Evolutionary conservation across 2,888 invertebrate genomes (phyloP), one percentile per base, ranked within the genome.

Genomic region (Anorthoa munda): DNA sequence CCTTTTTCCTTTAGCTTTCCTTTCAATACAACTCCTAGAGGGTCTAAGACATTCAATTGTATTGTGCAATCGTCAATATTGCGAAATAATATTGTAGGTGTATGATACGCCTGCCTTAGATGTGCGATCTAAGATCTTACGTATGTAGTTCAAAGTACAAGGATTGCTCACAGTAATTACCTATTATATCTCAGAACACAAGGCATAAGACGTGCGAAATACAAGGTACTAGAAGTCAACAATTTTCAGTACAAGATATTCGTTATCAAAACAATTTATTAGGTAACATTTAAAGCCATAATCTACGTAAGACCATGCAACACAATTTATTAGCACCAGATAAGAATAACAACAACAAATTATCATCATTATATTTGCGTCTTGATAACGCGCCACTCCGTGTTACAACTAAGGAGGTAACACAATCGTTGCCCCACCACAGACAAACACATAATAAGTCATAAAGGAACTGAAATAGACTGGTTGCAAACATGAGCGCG

Each of bases 401-500:
- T 26, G 23, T 3, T 45, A 18, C 18, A 18, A 55, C n/a, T 12
- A 26, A 50, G 7, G 31, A 58, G 50, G 23, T 7, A 18, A 26
- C 9, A 55, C 55, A 59, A 46, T 61, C 64, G 23, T 48, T 61
- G 31, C 80, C 63, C 61, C 56, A 83, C 79, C 50, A 83, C 56
- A 79, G 31, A 53, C 39, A 46, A 53, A 39, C 15, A 0, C 9
- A 15, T 17, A 21, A 39, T 21, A 45, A 21, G 21, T 21, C 15
- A 21, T 51, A 39, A 39, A 39, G 9, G 9, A 39, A 3, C 39
- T 9, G 74, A 68, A 31, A 21, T 1, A 46, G n/a, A 23, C n/a
- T 15, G 21, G 39, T 56, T 66, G 26, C 15, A 80, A 85, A 53
- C 12, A 85, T 86, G 85, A 69, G 63, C 39, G 58, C 59, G 55